phyloP scores from a whole-genome alignment of 2,888 invertebrate genomes.

The Anarsia innoxiella region DNA sequence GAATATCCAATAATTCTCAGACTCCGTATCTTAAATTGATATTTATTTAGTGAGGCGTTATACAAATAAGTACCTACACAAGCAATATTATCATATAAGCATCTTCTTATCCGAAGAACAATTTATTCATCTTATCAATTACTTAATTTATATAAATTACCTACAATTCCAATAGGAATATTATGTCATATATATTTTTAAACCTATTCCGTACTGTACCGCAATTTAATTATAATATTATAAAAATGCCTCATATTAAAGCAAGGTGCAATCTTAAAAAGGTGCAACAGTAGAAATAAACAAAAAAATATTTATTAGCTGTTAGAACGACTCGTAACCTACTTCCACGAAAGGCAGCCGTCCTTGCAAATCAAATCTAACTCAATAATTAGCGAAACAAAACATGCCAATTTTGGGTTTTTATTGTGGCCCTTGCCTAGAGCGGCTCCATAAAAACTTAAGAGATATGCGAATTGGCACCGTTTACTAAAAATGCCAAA shows the following conservation, averaged over 20 bases:
- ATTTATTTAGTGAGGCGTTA: too few relatives aligned
- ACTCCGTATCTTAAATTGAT: too few relatives aligned
- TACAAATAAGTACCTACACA: too few relatives aligned
- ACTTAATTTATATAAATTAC: too few relatives aligned
- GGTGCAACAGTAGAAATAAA: conserved; percentile 1
- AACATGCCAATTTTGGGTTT: conserved; percentile 23
- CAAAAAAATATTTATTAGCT: conserved; percentile 3
- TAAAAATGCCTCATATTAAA: background rate
- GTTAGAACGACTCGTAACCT: conserved; percentile 11
- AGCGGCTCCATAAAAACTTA: conserved; percentile 16
- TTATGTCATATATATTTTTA: too few relatives aligned
- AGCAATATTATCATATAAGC: too few relatives aligned
- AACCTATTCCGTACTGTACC: too few relatives aligned
- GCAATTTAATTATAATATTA: too few relatives aligned
- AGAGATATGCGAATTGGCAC: conserved; percentile 33
- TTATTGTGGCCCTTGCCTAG: conserved; percentile 23
- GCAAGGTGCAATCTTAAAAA: conserved; percentile 1
- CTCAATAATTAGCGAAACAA: conserved; percentile 30
- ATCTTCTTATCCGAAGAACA: too few relatives aligned
- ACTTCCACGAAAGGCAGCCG: conserved; percentile 21
- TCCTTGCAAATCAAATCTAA: conserved; percentile 25
- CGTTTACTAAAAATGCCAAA: conserved; percentile 41
- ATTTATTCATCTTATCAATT: too few relatives aligned
- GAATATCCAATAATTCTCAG: background rate
- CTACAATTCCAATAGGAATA: too few relatives aligned